Conservation (phyloP, 23 tunicate species). For the Ciona savignyi region DNA sequence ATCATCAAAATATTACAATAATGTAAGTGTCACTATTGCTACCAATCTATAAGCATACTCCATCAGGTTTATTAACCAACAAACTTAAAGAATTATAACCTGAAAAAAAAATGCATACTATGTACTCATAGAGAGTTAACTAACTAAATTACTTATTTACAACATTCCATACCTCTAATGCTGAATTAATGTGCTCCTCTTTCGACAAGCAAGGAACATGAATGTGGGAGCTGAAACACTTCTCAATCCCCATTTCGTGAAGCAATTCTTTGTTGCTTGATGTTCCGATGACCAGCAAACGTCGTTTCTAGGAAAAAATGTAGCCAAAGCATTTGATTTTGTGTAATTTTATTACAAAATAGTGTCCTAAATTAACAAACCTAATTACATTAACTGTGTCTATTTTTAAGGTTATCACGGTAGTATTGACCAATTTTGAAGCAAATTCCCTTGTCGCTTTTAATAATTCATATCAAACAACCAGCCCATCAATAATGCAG, state of each 20-base stretch:
- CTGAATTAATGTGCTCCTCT: constrained; percentile 25
- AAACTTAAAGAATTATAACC: too few relatives aligned
- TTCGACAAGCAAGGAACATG: constrained; percentile 52
- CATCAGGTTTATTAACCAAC: too few relatives aligned
- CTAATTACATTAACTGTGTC: too few relatives aligned
- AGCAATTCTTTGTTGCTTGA: constrained; percentile 63
- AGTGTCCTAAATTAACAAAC: too few relatives aligned
- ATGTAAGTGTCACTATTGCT: too few relatives aligned
- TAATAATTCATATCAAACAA: not conserved
- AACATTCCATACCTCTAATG: constrained; percentile 48
- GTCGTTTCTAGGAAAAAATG: constrained; percentile 47
- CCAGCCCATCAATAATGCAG: not conserved
- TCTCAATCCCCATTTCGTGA: constrained; percentile 78
- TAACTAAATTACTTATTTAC: not conserved
- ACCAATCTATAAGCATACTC: too few relatives aligned
- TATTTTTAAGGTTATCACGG: too few relatives aligned
- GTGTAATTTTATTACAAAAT: too few relatives aligned
- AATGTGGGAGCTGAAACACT: constrained; percentile 59
- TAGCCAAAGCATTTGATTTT: not conserved
- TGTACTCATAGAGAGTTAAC: too few relatives aligned
- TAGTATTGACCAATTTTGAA: too few relatives aligned
- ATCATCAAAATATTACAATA: too few relatives aligned
- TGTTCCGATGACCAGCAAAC: constrained; percentile 80
- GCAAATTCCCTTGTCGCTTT: not conserved
- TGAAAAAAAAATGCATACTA: too few relatives aligned